A percentile compares a stretch with the other conserved stretches of the same genome.
Conservation (phyloP, 2,888 invertebrate genomes). For the Caenorhabditis becei region DNA sequence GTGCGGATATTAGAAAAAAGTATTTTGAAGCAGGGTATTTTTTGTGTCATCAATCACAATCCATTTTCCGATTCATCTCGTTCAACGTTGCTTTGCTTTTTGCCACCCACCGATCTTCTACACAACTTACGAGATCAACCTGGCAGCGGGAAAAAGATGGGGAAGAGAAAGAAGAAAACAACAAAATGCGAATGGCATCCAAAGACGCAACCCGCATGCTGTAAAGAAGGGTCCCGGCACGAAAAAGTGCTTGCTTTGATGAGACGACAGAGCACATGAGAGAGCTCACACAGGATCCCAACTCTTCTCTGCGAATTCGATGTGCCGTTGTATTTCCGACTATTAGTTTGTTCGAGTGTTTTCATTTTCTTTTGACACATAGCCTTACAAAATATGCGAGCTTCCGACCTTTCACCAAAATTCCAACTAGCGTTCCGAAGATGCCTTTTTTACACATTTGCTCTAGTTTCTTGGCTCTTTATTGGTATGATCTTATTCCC, state of each 20-base stretch:
- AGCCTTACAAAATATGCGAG: conserved; percentile 23
- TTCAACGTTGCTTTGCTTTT: too few species aligned
- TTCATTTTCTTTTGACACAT: neutral
- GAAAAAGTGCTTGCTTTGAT: conserved; percentile 46
- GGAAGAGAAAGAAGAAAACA: conserved; percentile 14
- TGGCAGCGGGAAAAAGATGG: conserved; percentile 7
- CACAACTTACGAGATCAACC: conserved; percentile 17
- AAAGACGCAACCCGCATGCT: neutral
- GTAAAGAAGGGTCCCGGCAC: conserved; percentile 33
- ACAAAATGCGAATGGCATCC: conserved; percentile 23
- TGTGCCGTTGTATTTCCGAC: conserved; percentile 18
- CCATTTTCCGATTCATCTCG: too few species aligned
- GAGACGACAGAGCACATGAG: conserved; percentile 14
- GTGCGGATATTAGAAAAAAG: too few species aligned
- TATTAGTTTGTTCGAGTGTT: conserved; percentile 2
- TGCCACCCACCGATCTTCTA: neutral
- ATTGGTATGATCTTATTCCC: conserved; percentile 74
- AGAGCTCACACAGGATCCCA: conserved; percentile 21
- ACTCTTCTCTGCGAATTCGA: conserved; percentile 19
- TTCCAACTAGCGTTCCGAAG: conserved; percentile 77
- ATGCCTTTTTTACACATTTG: conserved; percentile 74
- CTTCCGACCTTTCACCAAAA: conserved; percentile 71
- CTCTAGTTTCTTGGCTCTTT: conserved; percentile 70
- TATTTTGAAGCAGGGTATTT: too few species aligned
- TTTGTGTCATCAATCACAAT: too few species aligned